phyloP scores from a whole-genome alignment of 2,888 invertebrate genomes.

The Caenorhabditis wallacei region DNA sequence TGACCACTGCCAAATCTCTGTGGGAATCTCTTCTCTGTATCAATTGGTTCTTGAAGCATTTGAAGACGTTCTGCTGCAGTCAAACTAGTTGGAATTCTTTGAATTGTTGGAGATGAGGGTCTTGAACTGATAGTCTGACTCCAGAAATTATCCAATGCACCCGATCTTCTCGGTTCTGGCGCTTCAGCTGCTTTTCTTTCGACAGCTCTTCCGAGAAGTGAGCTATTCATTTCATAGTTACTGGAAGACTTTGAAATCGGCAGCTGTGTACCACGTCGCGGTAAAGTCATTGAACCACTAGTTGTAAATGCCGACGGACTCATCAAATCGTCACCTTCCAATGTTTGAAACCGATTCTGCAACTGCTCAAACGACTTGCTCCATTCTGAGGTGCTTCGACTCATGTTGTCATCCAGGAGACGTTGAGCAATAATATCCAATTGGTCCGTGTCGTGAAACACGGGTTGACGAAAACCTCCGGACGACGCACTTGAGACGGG shows the following conservation, averaged over 20 bases:
- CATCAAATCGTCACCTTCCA: slow-evolving; percentile 45
- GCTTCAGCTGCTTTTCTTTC: slow-evolving; percentile 67
- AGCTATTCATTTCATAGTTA: slow-evolving; percentile 68
- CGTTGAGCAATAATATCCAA: slow-evolving; percentile 64
- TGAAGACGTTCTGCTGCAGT: slow-evolving; percentile 81
- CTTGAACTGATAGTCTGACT: slow-evolving; percentile 73
- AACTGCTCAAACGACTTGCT: slow-evolving; percentile 75
- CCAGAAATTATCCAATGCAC: slow-evolving; percentile 76
- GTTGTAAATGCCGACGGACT: slow-evolving; percentile 55
- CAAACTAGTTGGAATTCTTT: slow-evolving; percentile 73
- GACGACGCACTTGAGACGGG: slow-evolving; percentile 55
- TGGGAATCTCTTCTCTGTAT: slow-evolving; percentile 65
- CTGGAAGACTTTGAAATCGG: slow-evolving; percentile 71
- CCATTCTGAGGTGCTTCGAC: slow-evolving; percentile 78
- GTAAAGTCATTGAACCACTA: slow-evolving; percentile 63
- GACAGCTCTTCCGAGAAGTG: slow-evolving; percentile 64
- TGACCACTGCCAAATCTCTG: slow-evolving; percentile 72
- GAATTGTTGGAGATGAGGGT: slow-evolving; percentile 72
- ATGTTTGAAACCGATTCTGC: slow-evolving; percentile 68
- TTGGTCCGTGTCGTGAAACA: slow-evolving; percentile 59
- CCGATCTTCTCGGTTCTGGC: slow-evolving; percentile 65
- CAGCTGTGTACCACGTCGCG: slow-evolving; percentile 57
- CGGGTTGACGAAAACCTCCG: slow-evolving; percentile 55
- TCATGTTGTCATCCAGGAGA: slow-evolving; percentile 77
- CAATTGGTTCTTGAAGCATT: slow-evolving; percentile 78